These are phyloP conservation scores for Pogonus chalceus DNA, from an alignment of 1,140 invertebrate genomes.

Conservation along the genomic window DNA sequence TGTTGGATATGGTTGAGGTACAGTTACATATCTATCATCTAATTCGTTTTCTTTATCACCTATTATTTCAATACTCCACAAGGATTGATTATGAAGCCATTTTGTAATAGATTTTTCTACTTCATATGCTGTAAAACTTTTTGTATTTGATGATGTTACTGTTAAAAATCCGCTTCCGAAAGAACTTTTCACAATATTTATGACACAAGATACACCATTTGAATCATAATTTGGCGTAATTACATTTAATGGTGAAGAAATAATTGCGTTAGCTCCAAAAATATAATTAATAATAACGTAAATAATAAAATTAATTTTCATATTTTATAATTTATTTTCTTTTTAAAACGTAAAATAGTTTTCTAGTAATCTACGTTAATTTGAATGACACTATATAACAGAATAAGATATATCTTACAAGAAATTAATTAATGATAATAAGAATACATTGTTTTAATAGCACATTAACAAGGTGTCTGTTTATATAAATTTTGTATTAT, in stretches of 20 bases:
- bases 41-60: not conserved
- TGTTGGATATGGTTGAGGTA: not conserved
- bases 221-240: not conserved
- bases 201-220: not conserved
- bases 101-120: not conserved
- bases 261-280: not conserved
- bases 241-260: not conserved
- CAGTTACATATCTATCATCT: not conserved
- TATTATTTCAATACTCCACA: not conserved
- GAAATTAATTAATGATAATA: no score
- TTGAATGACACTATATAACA: no score
- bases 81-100: not conserved
- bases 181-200: not conserved
- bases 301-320: no score
- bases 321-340: no score
- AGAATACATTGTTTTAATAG: no score
- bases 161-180: not conserved
- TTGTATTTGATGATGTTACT: not conserved
- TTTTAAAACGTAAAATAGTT: no score
- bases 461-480: no score
- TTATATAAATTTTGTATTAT: no score
- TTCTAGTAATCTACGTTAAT: no score
- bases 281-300: no score
- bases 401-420: no score
- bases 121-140: not conserved